Percentiles rank a stretch among this genome's conserved stretches.
Conservation (phyloP, 92 coral and sea anemone species). For the Montipora capitata region DNA sequence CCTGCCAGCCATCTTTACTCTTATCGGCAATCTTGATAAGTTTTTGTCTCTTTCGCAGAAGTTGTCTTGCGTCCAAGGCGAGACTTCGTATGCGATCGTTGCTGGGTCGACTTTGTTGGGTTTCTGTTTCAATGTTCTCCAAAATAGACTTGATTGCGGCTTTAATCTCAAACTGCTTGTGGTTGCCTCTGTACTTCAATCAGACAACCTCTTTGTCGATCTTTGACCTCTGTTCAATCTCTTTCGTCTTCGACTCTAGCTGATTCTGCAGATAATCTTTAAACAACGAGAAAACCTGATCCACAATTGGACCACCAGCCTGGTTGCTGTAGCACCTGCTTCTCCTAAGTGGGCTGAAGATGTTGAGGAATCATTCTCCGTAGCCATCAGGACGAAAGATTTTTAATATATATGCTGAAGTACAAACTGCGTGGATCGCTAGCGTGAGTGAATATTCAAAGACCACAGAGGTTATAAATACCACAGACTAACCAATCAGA, state of each 20-base stretch:
- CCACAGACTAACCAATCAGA: too few relatives aligned
- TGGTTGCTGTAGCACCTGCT: conserved; percentile 7
- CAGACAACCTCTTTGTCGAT: too few relatives aligned
- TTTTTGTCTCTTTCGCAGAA: too few relatives aligned
- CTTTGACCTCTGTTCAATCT: too few relatives aligned
- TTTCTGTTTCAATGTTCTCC: neutral
- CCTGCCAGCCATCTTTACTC: too few relatives aligned
- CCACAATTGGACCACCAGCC: conserved; percentile 8
- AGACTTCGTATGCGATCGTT: too few relatives aligned
- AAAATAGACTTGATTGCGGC: conserved; percentile 4
- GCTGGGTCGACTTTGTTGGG: too few relatives aligned
- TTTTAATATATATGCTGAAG: neutral
- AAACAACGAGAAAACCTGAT: neutral
- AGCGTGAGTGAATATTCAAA: too few relatives aligned
- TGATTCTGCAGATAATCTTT: neutral
- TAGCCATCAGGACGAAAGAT: conserved; percentile 2
- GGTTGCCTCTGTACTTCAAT: too few relatives aligned
- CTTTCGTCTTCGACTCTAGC: conserved; percentile 27
- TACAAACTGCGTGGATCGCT: too few relatives aligned
- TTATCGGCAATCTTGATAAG: too few relatives aligned
- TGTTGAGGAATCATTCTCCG: conserved; percentile 7
- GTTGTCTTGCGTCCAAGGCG: neutral
- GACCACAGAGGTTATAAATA: too few relatives aligned
- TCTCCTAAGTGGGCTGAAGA: conserved; percentile 5
- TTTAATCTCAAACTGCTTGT: conserved; percentile 16